These are phyloP conservation scores for Syngnathus floridae DNA, from an alignment of 2,113 vertebrate genomes.

Conservation along the genomic window DNA sequence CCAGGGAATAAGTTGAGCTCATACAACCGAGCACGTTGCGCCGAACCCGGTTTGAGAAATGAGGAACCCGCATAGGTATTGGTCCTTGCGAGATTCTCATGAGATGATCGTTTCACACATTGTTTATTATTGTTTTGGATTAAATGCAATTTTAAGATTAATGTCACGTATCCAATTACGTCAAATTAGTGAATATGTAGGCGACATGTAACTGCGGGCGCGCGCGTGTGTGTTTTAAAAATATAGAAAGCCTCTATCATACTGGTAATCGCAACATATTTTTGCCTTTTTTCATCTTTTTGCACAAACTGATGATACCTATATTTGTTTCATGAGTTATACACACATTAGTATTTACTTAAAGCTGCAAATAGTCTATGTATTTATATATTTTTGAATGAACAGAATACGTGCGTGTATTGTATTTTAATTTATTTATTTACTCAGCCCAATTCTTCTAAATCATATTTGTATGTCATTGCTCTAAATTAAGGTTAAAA, in stretches of 20 bases:
- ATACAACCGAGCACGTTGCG: slow-evolving; percentile 16
- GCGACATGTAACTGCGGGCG: background rate
- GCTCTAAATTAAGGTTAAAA: background rate
- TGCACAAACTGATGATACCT: background rate
- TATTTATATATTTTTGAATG: too few species aligned
- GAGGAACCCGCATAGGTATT: slow-evolving; percentile 1
- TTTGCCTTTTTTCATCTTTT: background rate
- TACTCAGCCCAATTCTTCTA: too few species aligned
- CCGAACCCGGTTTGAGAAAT: slow-evolving; percentile 12
- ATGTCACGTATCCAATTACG: background rate
- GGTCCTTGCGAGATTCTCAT: background rate
- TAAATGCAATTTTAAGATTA: background rate
- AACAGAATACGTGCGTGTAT: too few species aligned
- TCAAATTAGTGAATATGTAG: background rate
- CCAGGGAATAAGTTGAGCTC: slow-evolving; percentile 31
- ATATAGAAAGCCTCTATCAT: background rate
- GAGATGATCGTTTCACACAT: background rate
- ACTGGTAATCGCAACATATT: background rate
- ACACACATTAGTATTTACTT: background rate
- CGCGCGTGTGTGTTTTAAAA: too few species aligned
- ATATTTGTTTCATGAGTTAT: background rate
- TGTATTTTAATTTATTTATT: too few species aligned
- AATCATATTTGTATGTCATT: too few species aligned
- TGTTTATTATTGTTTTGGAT: background rate
- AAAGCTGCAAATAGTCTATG: background rate